phyloP scores from a whole-genome alignment of 2,113 vertebrate genomes.

The Plecturocebus donacophilus region DNA sequence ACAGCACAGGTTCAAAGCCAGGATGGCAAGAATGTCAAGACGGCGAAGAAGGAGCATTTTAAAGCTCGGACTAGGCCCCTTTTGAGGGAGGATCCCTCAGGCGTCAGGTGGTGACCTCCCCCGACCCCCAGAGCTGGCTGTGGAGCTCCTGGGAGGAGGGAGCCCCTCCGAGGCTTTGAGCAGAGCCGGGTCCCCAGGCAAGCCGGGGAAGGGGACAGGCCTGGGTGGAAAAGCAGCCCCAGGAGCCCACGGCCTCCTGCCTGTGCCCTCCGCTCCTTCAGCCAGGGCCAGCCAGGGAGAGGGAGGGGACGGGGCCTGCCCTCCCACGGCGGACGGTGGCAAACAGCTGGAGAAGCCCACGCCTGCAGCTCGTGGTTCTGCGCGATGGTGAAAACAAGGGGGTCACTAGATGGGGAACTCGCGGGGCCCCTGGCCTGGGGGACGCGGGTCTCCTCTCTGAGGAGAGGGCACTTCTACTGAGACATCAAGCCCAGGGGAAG shows the following conservation, averaged over 20 bases:
- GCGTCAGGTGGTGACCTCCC: fast-evolving
- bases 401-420: fast-evolving
- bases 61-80: fast-evolving
- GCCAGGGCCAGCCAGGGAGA: fast-evolving
- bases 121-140: fast-evolving
- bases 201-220: neutral
- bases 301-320: neutral
- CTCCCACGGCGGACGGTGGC: neutral
- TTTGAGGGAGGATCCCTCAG: neutral
- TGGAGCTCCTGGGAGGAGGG: neutral
- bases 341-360: neutral
- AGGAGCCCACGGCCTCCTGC: fast-evolving
- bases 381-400: fast-evolving
- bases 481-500: fast-evolving
- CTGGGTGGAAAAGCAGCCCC: fast-evolving
- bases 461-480: neutral
- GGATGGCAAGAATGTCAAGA: fast-evolving
- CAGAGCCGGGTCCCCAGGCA: fast-evolving
- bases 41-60: fast-evolving
- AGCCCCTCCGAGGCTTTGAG: fast-evolving
- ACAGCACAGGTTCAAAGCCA: fast-evolving
- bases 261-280: neutral
- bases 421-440: neutral
- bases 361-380: neutral
- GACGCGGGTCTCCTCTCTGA: fast-evolving